Evolutionary conservation across 2,797 vertebrate genomes (phyloP), one percentile per base, ranked within the genome.

Genomic region (Hippocampus kuda): DNA sequence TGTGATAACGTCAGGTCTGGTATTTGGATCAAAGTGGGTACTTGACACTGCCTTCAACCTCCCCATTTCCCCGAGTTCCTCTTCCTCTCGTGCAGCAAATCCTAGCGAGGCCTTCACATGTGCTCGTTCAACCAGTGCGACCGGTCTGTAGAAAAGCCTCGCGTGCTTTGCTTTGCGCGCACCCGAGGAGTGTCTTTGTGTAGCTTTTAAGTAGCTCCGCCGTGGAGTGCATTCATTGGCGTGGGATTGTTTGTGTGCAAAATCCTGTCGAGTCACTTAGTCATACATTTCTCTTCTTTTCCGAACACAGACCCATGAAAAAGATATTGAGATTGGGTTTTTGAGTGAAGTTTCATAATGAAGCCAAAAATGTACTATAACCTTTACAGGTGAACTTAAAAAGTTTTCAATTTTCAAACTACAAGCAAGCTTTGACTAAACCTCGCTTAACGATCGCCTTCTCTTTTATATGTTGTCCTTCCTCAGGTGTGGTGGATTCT

Each of bases 121-220:
- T 30, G 20, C 46, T 67, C 10, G 74, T 75, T 72, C 1, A 72
- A 89, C 88, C 77, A 51, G 88, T 86, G 67, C 1, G 44, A 84
- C 84, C 22, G 24, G 84, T 44, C 24, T 2, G 24, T 16, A 46
- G 63, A 48, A 48, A 65, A 65, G 44, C 70, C 77, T 80, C 44
- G 71, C 73, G 78, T 64, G 59, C 46, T 49, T 69, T 54, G 27
- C 13, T 51, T 48, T 48, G 63, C 60, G 48, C 59, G 71, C 75
- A 69, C 41, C 71, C 72, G 67, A 66, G 61, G 34, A 63, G 61
- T 63, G 60, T 41, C 60, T 62, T 62, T 20, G 30, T 62, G 11
- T 5, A 26, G 22, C n/a, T 24, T 64, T 46, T 44, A 26, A 46
- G 26, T 38, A 10, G 7, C 30, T 59, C 57, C 3, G 2, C 61